A percentile compares a stretch with the other conserved stretches of the same genome.
Evolutionary conservation across 2,888 invertebrate genomes (phyloP).

Genomic region (Drosophila niveifrons): DNA sequence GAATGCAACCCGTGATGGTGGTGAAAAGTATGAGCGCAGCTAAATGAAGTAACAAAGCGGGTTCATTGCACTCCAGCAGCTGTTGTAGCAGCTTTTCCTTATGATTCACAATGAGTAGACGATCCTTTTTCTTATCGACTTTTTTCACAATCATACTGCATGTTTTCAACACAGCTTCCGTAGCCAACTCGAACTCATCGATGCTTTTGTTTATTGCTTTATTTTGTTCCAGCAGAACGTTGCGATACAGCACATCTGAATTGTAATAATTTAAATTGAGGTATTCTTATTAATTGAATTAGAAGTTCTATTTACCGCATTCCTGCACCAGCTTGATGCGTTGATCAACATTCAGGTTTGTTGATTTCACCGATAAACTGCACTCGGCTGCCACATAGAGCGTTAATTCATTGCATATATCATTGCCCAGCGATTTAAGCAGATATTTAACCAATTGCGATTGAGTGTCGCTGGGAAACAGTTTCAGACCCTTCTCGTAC

Average conservation of each 20-base stretch:
- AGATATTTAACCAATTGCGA: constrained; percentile 92
- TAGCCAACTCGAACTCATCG: constrained; percentile 92
- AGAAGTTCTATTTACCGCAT: constrained; percentile 71
- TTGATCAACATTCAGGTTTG: constrained; percentile 87
- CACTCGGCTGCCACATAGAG: constrained; percentile 92
- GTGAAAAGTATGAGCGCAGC: constrained; percentile 92
- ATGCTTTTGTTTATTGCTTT: constrained; percentile 89
- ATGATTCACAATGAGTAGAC: constrained; percentile 91
- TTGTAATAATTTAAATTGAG: neutral
- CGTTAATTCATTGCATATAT: constrained; percentile 92
- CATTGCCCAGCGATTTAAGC: constrained; percentile 93
- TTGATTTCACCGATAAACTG: constrained; percentile 87
- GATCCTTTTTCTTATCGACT: constrained; percentile 95
- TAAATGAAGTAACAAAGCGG: constrained; percentile 92
- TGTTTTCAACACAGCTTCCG: constrained; percentile 90
- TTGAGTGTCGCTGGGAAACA: constrained; percentile 88
- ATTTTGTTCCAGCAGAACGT: constrained; percentile 89
- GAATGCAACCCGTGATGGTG: constrained; percentile 91
- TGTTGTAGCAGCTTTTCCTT: constrained; percentile 93
- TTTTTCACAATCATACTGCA: constrained; percentile 94
- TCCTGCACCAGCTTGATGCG: constrained; percentile 90
- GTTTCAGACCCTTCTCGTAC: constrained; percentile 92
- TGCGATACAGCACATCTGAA: constrained; percentile 89
- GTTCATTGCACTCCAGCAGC: constrained; percentile 90
- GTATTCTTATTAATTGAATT: neutral